Percentiles rank a stretch among this genome's conserved stretches.
These are phyloP conservation scores for Callosobruchus maculatus DNA, from an alignment of 2,888 invertebrate species.

Conservation along the genomic window DNA sequence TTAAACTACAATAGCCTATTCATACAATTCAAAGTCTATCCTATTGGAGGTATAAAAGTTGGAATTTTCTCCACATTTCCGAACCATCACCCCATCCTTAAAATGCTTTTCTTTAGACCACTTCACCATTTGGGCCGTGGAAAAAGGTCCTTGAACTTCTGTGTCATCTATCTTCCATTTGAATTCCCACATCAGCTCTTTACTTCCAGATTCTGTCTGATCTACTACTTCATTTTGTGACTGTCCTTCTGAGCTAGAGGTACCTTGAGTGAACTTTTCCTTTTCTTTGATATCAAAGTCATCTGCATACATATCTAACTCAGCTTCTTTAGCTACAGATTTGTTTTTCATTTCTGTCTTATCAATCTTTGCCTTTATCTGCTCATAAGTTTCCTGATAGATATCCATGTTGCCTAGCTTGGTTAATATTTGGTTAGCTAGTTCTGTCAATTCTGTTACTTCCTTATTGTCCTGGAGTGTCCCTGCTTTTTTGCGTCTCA, in stretches of 20 bases:
- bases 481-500: conserved; percentile 80
- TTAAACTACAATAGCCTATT: no score
- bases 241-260: conserved; percentile 9
- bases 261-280: conserved; percentile 33
- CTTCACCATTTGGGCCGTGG: conserved; percentile 83
- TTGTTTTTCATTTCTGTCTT: conserved; percentile 38
- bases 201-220: conserved; percentile 37
- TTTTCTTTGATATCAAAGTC: conserved; percentile 80
- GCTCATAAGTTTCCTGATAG: conserved; percentile 89
- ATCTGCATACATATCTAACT: conserved; percentile 91
- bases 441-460: conserved; percentile 64
- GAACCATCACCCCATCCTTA: conserved; percentile 79
- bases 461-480: conserved; percentile 45
- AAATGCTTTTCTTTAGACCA: conserved; percentile 86
- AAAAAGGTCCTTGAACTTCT: conserved; percentile 79
- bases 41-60: conserved; percentile 81
- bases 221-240: conserved; percentile 1
- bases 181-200: conserved; percentile 79
- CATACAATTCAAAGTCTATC: conserved; percentile 91
- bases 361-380: conserved; percentile 55
- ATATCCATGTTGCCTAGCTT: conserved; percentile 91
- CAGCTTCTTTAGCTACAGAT: conserved; percentile 54
- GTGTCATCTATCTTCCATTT: conserved; percentile 76
- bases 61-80: conserved; percentile 70
- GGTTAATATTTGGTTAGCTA: conserved; percentile 83